Base-by-base conservation (phyloP, 2,113 vertebrate species). In the Patagioenas fasciata region DNA sequence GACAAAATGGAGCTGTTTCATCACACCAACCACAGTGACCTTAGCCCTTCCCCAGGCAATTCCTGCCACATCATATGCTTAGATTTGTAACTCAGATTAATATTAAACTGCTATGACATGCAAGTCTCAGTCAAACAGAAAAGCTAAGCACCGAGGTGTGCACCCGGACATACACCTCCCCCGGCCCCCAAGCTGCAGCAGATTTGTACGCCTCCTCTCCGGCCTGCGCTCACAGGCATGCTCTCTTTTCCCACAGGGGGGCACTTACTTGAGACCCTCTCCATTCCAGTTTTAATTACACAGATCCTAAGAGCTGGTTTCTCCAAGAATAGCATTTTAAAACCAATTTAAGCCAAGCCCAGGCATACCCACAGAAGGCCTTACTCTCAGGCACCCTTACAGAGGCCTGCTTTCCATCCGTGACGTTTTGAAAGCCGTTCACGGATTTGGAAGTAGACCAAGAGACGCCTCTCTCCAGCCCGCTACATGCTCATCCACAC, bases 41-140 rank as follows among this genome's bases (percentile, higher is more conserved):
- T 97, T 97, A 96, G 96, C 89, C 95, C 96, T 96, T 91, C 94
- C 85, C 54, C 71, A 67, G 81, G 94, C 94, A 88, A 94, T 42
- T 94, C 81, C 78, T 95, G 94, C 95, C 95, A 97, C 89, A 96
- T 96, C 93, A 95, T n/a, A 81, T 53, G 8, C 57, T 82, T 65
- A 91, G 73, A 95, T 91, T 58, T 69, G 58, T 53, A 70, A 44
- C 77, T 64, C 65, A 8, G 94, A 95, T 97, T 95, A 97, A 93
- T 89, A 91, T 95, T 95, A 93, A 95, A 92, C 94, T 67, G 34
- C 64, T 80, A 82, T 85, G 13, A 24, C 51, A 64, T 5, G 42
- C 48, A 64, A 15, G 71, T 81, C 65, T 48, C 26, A 10, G 57
- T 20, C 28, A 57, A 58, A 88, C 87, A 53, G 53, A 19, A 65